A percentile compares a stretch with the other conserved stretches of the same genome.
Conservation (phyloP, 1,140 invertebrate genomes). For the Scaptodrosophila lebanonensis region DNA sequence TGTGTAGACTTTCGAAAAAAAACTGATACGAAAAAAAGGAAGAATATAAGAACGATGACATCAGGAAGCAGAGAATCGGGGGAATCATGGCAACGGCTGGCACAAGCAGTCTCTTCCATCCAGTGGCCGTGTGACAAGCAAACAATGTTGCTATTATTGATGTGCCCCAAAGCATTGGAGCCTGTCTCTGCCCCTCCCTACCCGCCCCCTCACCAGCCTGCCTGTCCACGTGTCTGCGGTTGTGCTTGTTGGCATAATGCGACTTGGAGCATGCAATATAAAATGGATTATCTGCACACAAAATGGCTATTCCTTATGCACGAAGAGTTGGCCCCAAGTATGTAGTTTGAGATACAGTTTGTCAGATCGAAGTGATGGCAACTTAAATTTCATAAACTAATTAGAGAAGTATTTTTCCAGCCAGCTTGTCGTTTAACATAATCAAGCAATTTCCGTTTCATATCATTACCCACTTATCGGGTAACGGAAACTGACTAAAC, state of each 20-base stretch:
- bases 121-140: slow-evolving; percentile 46
- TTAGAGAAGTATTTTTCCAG: not conserved
- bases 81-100: not conserved
- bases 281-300: slow-evolving; percentile 44
- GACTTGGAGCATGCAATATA: slow-evolving; percentile 48
- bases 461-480: slow-evolving; percentile 38
- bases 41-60: slow-evolving; percentile 23
- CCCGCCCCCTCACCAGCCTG: no score
- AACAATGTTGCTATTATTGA: slow-evolving; percentile 54
- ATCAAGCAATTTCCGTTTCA: slow-evolving; percentile 46
- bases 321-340: no score
- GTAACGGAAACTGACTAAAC: slow-evolving; percentile 35
- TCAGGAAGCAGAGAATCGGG: slow-evolving; percentile 2
- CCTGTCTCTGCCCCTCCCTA: no score
- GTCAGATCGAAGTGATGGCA: no score
- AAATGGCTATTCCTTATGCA: no score
- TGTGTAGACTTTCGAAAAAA: slow-evolving; percentile 2
- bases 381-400: no score
- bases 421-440: slow-evolving; percentile 29
- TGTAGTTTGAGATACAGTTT: no score
- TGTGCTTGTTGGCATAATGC: slow-evolving; percentile 25
- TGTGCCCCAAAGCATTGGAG: slow-evolving; percentile 17
- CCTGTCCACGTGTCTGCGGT: not conserved
- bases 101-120: not conserved
- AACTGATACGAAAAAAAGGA: slow-evolving; percentile 24